Conservation (phyloP, 2,888 invertebrate species). For the Drosophila subquinaria region DNA sequence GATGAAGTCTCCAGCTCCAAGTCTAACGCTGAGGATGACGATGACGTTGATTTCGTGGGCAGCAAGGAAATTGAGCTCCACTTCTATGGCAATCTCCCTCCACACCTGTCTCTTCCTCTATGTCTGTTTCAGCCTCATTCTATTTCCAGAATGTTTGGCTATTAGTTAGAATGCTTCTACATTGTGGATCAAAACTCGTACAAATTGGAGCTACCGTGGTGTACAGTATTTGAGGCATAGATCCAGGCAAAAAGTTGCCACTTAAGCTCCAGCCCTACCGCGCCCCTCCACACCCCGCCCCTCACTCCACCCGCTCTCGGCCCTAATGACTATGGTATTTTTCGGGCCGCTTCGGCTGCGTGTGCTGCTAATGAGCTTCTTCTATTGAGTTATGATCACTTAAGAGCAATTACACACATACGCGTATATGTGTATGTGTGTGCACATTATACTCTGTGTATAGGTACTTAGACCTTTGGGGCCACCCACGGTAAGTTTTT, state of each 20-base stretch:
- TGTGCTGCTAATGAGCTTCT: slow-evolving; percentile 66
- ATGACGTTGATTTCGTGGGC: slow-evolving; percentile 64
- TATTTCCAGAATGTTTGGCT: slow-evolving; percentile 43
- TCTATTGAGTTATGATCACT: slow-evolving; percentile 70
- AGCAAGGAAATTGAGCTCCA: slow-evolving; percentile 74
- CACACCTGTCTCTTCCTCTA: slow-evolving; percentile 5
- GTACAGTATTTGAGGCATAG: slow-evolving; percentile 33
- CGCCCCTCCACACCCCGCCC: slow-evolving; percentile 16
- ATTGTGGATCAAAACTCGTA: slow-evolving; percentile 19
- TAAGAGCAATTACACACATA: slow-evolving; percentile 26
- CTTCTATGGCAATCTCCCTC: slow-evolving; percentile 48
- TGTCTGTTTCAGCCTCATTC: slow-evolving; percentile 8
- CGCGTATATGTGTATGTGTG: slow-evolving; percentile 11
- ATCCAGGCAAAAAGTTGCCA: slow-evolving; percentile 26
- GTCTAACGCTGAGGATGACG: slow-evolving; percentile 23
- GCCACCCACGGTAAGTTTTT: slow-evolving; percentile 54
- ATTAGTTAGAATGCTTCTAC: slow-evolving; percentile 74
- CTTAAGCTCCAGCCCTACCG: slow-evolving; percentile 18
- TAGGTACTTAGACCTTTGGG: slow-evolving; percentile 29
- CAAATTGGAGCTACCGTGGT: slow-evolving; percentile 53
- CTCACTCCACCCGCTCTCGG: slow-evolving; percentile 2
- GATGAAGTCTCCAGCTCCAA: slow-evolving; percentile 26
- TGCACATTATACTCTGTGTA: slow-evolving; percentile 27
- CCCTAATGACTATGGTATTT: slow-evolving; percentile 50
- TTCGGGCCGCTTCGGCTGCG: slow-evolving; percentile 28